These are phyloP conservation scores for Polyodon spathula DNA, from an alignment of 2,113 vertebrate species.

Conservation along the genomic window DNA sequence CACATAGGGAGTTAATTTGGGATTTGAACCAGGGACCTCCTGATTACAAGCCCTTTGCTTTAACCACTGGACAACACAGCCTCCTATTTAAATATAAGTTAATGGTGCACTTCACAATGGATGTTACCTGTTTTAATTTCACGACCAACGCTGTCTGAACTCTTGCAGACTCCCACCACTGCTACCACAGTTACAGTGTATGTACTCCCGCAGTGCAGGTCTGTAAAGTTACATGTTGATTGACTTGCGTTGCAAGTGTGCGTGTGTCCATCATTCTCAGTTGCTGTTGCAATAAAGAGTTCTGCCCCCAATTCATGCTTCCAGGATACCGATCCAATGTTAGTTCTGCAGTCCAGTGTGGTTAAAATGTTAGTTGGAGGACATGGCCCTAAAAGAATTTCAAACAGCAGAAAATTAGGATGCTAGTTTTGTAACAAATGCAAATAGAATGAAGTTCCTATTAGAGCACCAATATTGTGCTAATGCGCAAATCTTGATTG, in stretches of 20 bases:
- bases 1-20: no score
- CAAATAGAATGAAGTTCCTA: no score
- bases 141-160: slow-evolving; percentile 35
- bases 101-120: neutral
- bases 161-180: slow-evolving; percentile 36
- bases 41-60: no score
- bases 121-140: slow-evolving; percentile 42
- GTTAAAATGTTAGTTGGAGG: slow-evolving; percentile 39
- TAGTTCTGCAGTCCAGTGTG: slow-evolving; percentile 40
- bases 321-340: slow-evolving; percentile 46
- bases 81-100: no score
- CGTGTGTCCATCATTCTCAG: neutral
- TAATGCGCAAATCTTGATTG: no score
- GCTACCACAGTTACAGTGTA: slow-evolving; percentile 47
- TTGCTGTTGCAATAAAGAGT: slow-evolving; percentile 34
- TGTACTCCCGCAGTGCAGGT: slow-evolving; percentile 42
- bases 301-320: slow-evolving; percentile 27
- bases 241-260: slow-evolving; percentile 48
- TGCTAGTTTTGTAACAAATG: no score
- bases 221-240: slow-evolving; percentile 38
- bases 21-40: no score
- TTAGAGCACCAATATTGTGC: no score
- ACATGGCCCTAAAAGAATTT: slow-evolving; percentile 41
- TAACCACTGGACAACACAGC: no score
- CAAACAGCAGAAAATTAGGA: no score